Evolutionary conservation across 2,113 vertebrate genomes (phyloP), one percentile per base, ranked within the genome.

Genomic region (Pterophyllum scalare): DNA sequence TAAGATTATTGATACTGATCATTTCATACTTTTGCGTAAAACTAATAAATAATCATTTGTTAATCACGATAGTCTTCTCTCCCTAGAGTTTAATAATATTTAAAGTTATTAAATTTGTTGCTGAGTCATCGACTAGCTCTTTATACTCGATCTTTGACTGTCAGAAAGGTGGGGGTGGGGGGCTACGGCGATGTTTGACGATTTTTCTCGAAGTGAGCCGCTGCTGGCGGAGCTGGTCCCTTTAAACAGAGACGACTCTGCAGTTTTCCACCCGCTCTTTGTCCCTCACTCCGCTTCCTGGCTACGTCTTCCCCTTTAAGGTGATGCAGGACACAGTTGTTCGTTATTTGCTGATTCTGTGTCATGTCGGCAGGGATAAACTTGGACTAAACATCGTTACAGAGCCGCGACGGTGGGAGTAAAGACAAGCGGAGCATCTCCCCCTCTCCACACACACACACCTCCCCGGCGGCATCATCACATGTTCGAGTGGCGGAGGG

Each of bases 251-350:
- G 59, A 79, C 64, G 75, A 79, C 75, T 61, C 80, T 76, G 92
- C 91, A 89, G 86, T 72, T 87, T 78, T 54, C 84, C 87, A 74
- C 31, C 79, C 54, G 75, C 72, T 89, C 89, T 92, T 91, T 91
- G 91, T 93, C 84, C 87, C n/a, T 26, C 35, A 52, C 76, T 28
- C 84, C 22, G 60, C 80, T 65, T 33, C 59, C 59, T 38, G 75
- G 46, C 79, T 80, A 77, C 83, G 89, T 38, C 79, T 85, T 80
- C 64, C 84, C 86, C 86, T 92, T 89, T 83, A 88, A 89, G 81
- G 61, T 76, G 59, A 81, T 88, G 72, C 59, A 67, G 54, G 57
- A 54, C 79, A 62, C 76, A 49, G 40, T 61, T 2, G 60, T 57
- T 79, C 26, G 19, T 87, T 77, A 79, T 88, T 86, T 82, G 59